These are phyloP conservation scores for Sebastes minor DNA, from an alignment of 2,797 vertebrate genomes.

Conservation along the genomic window DNA sequence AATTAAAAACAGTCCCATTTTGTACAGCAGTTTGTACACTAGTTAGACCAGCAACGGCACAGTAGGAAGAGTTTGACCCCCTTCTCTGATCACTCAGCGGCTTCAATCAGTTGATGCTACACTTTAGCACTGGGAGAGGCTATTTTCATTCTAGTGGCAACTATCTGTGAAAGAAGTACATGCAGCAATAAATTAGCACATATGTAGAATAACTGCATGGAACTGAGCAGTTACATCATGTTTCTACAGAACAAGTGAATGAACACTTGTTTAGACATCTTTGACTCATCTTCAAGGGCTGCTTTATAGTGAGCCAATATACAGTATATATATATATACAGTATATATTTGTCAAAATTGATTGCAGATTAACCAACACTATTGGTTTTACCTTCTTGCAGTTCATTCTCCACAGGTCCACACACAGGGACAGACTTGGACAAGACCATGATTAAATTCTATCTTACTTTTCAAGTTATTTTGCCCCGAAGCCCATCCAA, in stretches of 20 bases:
- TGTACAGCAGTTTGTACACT: too few species aligned
- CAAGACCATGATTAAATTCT: constrained; percentile 36
- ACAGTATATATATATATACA: too few species aligned
- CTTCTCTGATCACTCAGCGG: background rate
- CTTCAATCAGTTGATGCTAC: background rate
- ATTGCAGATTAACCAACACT: background rate
- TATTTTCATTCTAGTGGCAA: constrained; percentile 50
- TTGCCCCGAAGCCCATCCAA: constrained; percentile 35
- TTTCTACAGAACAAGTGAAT: background rate
- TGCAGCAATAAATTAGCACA: constrained; percentile 2
- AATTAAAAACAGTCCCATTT: too few species aligned
- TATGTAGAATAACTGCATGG: background rate
- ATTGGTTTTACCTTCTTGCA: background rate
- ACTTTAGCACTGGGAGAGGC: constrained; percentile 5
- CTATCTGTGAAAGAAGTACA: background rate
- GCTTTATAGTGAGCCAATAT: background rate
- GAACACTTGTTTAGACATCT: background rate
- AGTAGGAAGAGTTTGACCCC: background rate
- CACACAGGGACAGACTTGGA: background rate
- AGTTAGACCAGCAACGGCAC: too few species aligned
- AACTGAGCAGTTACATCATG: background rate
- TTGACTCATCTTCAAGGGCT: background rate
- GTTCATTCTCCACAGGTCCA: background rate
- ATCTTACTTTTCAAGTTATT: constrained; percentile 27
- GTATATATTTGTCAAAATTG: background rate